Evolutionary conservation across 1,140 invertebrate species (phyloP).

Genomic region (Maconellicoccus hirsutus): DNA sequence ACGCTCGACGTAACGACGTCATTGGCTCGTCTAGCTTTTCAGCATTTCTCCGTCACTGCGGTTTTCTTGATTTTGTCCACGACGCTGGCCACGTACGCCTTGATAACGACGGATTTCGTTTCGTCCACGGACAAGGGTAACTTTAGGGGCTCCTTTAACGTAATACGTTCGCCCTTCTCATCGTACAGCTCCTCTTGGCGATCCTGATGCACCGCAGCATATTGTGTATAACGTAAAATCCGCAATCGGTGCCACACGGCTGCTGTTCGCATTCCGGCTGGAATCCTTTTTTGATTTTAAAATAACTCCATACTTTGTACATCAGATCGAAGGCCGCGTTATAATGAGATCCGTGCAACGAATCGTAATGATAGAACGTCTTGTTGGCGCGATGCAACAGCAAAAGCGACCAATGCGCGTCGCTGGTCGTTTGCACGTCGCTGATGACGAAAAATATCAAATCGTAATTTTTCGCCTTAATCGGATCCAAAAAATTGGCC

Average conservation of each 20-base stretch:
- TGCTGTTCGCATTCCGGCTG: not conserved
- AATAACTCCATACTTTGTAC: not conserved
- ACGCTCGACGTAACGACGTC: too few species aligned
- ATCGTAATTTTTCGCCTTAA: not conserved
- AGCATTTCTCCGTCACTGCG: not conserved
- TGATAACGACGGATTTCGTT: not conserved
- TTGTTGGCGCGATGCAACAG: not conserved
- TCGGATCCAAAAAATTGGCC: not conserved
- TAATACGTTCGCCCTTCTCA: not conserved
- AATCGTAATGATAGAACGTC: not conserved
- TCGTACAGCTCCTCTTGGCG: not conserved
- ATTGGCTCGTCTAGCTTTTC: too few species aligned
- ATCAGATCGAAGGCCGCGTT: not conserved
- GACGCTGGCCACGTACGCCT: not conserved
- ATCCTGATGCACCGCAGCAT: not conserved
- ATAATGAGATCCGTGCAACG: not conserved
- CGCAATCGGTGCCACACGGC: not conserved
- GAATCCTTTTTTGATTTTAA: not conserved
- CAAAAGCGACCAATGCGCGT: not conserved
- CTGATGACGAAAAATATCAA: not conserved
- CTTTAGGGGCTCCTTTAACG: not conserved
- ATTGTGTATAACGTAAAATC: not conserved
- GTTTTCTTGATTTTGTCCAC: not conserved
- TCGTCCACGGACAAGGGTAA: not conserved
- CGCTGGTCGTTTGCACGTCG: not conserved